Evolutionary conservation across 2,113 vertebrate species (phyloP).

Genomic region (Aplodontia rufa): DNA sequence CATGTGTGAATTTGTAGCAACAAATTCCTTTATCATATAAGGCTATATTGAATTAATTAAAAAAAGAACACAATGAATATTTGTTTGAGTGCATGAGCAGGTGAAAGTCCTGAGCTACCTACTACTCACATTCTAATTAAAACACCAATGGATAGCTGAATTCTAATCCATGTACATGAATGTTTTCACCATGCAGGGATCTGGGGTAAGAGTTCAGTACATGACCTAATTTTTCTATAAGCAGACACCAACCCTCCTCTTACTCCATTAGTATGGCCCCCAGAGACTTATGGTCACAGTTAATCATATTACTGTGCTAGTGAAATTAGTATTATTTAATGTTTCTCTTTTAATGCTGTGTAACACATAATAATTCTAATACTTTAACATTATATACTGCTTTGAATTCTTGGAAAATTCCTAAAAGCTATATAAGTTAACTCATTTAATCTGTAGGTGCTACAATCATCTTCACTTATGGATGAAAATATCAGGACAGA

Average conservation of each 20-base stretch:
- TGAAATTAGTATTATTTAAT: not conserved
- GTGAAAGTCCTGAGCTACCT: not conserved
- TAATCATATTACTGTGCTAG: not conserved
- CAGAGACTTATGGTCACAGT: not conserved
- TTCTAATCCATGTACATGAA: not conserved
- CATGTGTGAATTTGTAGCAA: no score
- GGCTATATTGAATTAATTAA: no score
- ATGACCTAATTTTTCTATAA: not conserved
- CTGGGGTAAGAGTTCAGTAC: not conserved
- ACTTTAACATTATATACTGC: not conserved
- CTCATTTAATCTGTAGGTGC: not conserved
- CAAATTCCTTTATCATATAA: no score
- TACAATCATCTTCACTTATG: slow-evolving; percentile 3
- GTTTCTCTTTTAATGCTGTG: not conserved
- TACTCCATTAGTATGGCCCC: not conserved
- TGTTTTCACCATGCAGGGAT: not conserved
- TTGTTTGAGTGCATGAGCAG: not conserved
- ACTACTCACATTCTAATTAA: not conserved
- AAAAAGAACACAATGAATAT: not conserved
- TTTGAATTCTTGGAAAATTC: not conserved
- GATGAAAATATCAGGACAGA: not conserved
- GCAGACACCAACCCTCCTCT: not conserved
- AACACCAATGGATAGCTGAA: not conserved
- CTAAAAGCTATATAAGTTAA: not conserved
- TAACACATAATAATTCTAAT: not conserved